Percentiles rank a stretch among this genome's conserved stretches.
Conservation (phyloP, 2,113 vertebrate genomes). For the Desmodus rotundus region DNA sequence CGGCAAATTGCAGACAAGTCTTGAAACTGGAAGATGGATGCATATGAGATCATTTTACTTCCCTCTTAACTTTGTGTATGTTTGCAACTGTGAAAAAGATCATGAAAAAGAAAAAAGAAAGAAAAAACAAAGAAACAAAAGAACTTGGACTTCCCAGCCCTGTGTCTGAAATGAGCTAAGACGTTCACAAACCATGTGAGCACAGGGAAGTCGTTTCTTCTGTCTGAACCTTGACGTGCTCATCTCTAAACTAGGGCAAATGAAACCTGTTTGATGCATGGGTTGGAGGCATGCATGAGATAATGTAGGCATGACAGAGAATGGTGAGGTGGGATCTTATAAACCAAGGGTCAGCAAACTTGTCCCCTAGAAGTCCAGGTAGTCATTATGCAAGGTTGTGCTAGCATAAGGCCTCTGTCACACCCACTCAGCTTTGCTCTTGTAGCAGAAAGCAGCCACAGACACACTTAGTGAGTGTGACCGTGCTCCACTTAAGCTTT, state of each 20-base stretch:
- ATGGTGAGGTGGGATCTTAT: not conserved
- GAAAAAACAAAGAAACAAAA: not conserved
- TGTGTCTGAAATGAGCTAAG: not conserved
- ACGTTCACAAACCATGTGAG: not conserved
- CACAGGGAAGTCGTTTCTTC: not conserved
- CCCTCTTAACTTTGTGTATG: not conserved
- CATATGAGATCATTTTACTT: not conserved
- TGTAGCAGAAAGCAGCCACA: not conserved
- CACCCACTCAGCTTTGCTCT: not conserved
- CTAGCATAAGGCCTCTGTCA: not conserved
- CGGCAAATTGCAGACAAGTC: not conserved
- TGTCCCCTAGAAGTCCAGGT: not conserved
- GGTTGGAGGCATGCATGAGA: not conserved
- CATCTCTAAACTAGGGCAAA: not conserved
- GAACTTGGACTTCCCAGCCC: not conserved
- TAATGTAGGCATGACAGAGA: not conserved
- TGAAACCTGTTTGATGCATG: not conserved
- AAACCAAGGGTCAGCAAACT: not conserved
- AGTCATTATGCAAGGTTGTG: not conserved
- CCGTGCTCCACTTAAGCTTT: not conserved
- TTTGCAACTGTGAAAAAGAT: not conserved
- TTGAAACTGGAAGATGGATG: not conserved
- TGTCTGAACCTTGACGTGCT: not conserved
- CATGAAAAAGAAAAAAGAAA: not conserved
- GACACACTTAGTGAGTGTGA: not conserved